Evolutionary conservation across 1,140 invertebrate genomes (phyloP), one percentile per base, ranked within the genome.

Genomic region (Ladona fulva): DNA sequence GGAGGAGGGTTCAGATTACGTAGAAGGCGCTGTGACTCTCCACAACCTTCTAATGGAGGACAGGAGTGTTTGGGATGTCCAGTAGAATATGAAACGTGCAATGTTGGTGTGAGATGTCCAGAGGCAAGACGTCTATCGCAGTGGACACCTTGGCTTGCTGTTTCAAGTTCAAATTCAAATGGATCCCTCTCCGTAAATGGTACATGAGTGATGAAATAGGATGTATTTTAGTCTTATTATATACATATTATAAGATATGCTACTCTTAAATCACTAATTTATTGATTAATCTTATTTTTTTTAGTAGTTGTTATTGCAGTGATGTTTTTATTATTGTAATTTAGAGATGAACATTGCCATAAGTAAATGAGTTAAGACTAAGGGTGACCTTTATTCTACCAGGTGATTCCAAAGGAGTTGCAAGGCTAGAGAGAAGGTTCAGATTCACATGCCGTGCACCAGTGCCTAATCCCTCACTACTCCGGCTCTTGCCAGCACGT

Each of bases 71-170:
- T 83, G 0, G 95, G 95, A 0, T 91, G 90, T 78, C 85, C 88
- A 24, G 78, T 84, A 10, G 85, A 88, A 42, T 83, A 81, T 78
- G 81, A 84, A 25, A 42, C 77, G 76, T 80, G 66, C 24, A 77
- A 77, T 24, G 66, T 73, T 24, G 37, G 19, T 74, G 29, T 77
- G 42, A 24, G 76, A 0, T 96, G 94, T 80, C 84, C 88, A 0
- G 90, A 92, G 80, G 87, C 89, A 14, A 88, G 89, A 76, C 90
- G 90, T 80, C 86, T 90, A 0, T 91, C 90, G 0, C 83, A 88
- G 0, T 95, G 93, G 93, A 94, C 93, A 0, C 91, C 90, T 0
- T 96, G 94, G 93, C 83, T 93, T n/a, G 79, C 81, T 76, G 81
- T 80, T 14, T 29, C 78, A 79, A 22, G 52, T 16, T 66, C 52